These are phyloP conservation scores for Erebia epiphron DNA, from an alignment of 2,888 invertebrate genomes.

Conservation along the genomic window DNA sequence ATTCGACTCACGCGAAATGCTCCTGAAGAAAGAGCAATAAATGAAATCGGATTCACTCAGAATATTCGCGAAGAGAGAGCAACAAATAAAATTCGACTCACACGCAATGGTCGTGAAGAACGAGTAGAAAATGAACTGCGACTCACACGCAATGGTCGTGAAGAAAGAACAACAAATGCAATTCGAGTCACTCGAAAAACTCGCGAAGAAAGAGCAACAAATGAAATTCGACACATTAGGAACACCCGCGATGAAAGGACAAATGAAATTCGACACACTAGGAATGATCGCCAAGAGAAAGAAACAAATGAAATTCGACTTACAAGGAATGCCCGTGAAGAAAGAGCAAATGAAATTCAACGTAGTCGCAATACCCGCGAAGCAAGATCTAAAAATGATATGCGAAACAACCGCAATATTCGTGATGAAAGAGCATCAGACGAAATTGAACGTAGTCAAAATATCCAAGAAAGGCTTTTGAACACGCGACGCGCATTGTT, in stretches of 20 bases:
- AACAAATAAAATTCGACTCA: not conserved
- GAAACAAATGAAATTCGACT: not conserved
- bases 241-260: not conserved
- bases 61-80: not conserved
- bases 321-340: not conserved
- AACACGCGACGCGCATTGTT: not conserved
- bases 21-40: not conserved
- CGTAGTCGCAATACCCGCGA: not conserved
- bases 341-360: not conserved
- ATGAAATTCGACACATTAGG: not conserved
- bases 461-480: not conserved
- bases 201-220: constrained; percentile 2
- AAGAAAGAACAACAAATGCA: not conserved
- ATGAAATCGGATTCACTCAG: not conserved
- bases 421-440: not conserved
- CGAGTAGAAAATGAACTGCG: not conserved
- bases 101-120: not conserved
- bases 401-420: not conserved
- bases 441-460: not conserved
- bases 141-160: not conserved
- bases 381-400: not conserved
- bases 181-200: not conserved
- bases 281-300: not conserved
- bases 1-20: not conserved
- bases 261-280: not conserved